Percentiles rank a stretch among this genome's conserved stretches.
phyloP scores from a whole-genome alignment of 2,888 invertebrate species.

The Rhogogaster chlorosoma region DNA sequence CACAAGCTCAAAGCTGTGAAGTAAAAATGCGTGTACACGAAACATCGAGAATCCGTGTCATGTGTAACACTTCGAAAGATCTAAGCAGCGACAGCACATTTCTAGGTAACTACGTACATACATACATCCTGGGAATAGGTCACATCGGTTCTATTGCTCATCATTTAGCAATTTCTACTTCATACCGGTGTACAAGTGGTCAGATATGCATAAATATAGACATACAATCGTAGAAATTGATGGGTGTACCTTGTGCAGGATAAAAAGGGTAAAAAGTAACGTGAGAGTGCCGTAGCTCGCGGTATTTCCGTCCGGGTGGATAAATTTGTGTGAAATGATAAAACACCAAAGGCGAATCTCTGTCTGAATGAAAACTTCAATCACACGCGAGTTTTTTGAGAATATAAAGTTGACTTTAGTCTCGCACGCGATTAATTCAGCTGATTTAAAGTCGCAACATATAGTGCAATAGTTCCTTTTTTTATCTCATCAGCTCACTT shows the following conservation, averaged over 20 bases:
- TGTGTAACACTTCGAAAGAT: background rate
- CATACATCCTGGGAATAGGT: conserved; percentile 19
- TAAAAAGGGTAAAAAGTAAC: conserved; percentile 26
- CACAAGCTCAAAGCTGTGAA: background rate
- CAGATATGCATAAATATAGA: background rate
- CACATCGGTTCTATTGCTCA: conserved; percentile 43
- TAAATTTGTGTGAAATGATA: conserved; percentile 1
- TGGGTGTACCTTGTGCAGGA: background rate
- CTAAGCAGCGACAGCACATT: background rate
- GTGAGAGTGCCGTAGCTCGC: conserved; percentile 13
- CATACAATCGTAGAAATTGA: conserved; percentile 27
- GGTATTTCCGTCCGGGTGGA: conserved; percentile 12
- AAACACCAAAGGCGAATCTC: background rate
- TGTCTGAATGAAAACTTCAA: background rate
- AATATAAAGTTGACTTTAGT: background rate
- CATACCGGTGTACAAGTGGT: background rate
- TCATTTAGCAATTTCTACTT: conserved; percentile 34
- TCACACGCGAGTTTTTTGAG: background rate
- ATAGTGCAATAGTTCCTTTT: background rate
- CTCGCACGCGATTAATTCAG: background rate
- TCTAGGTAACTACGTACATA: background rate
- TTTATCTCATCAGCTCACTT: background rate
- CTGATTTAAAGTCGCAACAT: conserved; percentile 8
- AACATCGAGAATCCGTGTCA: background rate
- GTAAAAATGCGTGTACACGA: conserved; percentile 3